Evolutionary conservation across 2,888 invertebrate species (phyloP), one percentile per base, ranked within the genome.

Genomic region (Apocheima hispidaria): DNA sequence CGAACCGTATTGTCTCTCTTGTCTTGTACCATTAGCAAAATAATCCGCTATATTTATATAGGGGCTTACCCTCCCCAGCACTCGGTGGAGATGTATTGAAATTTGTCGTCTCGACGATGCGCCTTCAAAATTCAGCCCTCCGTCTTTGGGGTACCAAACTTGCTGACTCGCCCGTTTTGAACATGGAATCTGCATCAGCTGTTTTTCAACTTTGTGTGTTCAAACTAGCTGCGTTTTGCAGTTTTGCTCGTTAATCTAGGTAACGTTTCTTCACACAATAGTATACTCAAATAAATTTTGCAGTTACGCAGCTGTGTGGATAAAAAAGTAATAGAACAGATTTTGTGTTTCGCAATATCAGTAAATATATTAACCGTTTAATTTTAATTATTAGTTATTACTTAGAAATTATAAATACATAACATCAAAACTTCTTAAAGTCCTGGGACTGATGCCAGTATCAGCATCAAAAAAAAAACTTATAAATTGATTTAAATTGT

Each of bases 1-100:
- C n/a, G n/a, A n/a, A n/a, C n/a, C n/a, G n/a, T n/a, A n/a, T 26
- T 26, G 6, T 26, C 26, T 7, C 26, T 62, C 35, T 12, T 63
- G 12, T 26, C 72, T 80, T 81, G 70, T 12, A 70, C 79, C 79
- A 72, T 18, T 53, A 65, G 56, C 50, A 52, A 60, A 70, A 63
- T 69, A 75, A 77, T 79, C 73, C 78, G 75, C 81, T 78, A 81
- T 85, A 82, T 86, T 81, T 82, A 78, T 75, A 72, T 73, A 78
- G 81, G 82, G 66, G 79, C 75, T 72, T 74, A 71, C 83, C 84
- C 83, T 66, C 56, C 63, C 46, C 41, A 55, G 64, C 63, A 75
- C 74, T 76, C 73, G 72, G 75, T 77, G 79, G 82, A 64, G 67
- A 82, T 83, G 84, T 86, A 89, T 88, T 87, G 87, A 90, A 89